A percentile compares a stretch with the other conserved stretches of the same genome.
These are phyloP conservation scores for Temnothorax unifasciatus DNA, from an alignment of 2,888 invertebrate species.

Conservation along the genomic window DNA sequence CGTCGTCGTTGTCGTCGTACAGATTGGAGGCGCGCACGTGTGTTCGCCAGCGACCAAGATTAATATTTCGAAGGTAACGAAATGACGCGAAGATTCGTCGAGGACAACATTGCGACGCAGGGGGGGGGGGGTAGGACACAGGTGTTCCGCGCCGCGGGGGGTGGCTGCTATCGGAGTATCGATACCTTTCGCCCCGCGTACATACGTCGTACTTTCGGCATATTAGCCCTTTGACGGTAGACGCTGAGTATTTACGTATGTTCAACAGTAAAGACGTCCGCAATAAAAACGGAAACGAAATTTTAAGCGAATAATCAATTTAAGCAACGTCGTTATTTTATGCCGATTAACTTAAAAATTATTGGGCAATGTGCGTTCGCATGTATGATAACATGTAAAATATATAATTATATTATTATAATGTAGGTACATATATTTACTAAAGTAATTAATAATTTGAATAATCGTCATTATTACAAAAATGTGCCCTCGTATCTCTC, in stretches of 20 bases:
- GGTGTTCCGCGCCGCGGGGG: conserved; percentile 10
- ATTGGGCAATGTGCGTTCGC: not conserved
- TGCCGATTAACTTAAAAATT: not conserved
- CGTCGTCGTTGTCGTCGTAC: conserved; percentile 54
- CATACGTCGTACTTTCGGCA: not conserved
- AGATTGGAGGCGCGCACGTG: conserved; percentile 51
- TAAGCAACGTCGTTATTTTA: not conserved
- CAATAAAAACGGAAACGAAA: not conserved
- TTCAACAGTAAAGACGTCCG: not conserved
- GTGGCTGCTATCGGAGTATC: not conserved
- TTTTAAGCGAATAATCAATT: not conserved
- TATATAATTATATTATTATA: not conserved
- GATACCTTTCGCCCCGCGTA: not conserved
- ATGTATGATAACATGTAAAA: not conserved
- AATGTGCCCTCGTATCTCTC: not conserved
- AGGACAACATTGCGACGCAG: not conserved
- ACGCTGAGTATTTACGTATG: not conserved
- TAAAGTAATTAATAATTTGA: not conserved
- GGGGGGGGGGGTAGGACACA: conserved; percentile 42
- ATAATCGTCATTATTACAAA: not conserved
- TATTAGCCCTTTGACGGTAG: not conserved
- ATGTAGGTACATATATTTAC: not conserved
- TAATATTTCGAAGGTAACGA: conserved; percentile 83
- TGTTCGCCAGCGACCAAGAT: conserved; percentile 75
- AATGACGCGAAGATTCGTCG: conserved; percentile 65